Conservation (phyloP, 2,888 invertebrate species). For the Uropetala carovei region DNA sequence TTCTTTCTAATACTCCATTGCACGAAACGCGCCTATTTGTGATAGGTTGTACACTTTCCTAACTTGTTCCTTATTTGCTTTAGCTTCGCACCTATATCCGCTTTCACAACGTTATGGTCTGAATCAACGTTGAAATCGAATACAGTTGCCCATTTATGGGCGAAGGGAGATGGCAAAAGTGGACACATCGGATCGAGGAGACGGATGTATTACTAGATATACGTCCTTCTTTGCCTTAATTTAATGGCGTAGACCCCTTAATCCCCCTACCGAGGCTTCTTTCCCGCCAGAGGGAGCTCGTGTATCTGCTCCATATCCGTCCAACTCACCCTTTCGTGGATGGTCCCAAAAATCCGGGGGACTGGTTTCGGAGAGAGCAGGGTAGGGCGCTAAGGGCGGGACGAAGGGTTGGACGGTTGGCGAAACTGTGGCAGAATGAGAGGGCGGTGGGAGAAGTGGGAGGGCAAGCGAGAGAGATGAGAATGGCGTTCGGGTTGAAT, state of each 20-base stretch:
- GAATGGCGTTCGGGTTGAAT: constrained; percentile 19
- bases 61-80: too few relatives aligned
- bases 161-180: too few relatives aligned
- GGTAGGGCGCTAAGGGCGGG: background rate
- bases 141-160: too few relatives aligned
- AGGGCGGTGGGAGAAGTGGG: background rate
- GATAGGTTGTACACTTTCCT: too few relatives aligned
- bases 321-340: constrained; percentile 17
- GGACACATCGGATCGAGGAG: too few relatives aligned
- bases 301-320: constrained; percentile 42
- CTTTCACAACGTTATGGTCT: too few relatives aligned
- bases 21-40: too few relatives aligned
- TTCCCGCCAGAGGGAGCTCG: background rate
- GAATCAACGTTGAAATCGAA: too few relatives aligned
- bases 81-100: too few relatives aligned
- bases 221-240: background rate
- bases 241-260: constrained; percentile 30
- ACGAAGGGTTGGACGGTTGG: constrained; percentile 20
- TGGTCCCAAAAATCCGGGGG: constrained; percentile 25
- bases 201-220: background rate
- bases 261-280: constrained; percentile 17
- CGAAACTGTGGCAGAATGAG: constrained; percentile 39
- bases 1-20: too few relatives aligned
- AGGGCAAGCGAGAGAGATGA: background rate
- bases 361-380: background rate